phyloP scores from a whole-genome alignment of 1,140 invertebrate species.

The Macrobrachium rosenbergii region DNA sequence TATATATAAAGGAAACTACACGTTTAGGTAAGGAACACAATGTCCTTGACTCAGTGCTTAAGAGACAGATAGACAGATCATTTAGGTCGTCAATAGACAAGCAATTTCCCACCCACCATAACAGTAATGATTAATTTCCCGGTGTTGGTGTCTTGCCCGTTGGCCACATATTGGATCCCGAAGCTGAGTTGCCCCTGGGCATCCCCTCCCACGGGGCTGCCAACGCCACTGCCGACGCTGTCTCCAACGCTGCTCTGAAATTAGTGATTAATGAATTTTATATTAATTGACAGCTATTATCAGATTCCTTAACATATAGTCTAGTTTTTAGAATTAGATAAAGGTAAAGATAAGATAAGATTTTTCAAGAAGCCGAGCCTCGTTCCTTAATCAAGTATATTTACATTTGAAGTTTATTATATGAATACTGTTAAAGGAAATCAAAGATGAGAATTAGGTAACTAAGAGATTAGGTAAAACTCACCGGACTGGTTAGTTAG shows the following conservation, averaged over 20 bases:
- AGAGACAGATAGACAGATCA: conserved; percentile 3
- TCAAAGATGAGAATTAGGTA: too few species aligned
- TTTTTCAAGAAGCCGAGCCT: too few species aligned
- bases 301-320: too few species aligned
- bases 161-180: conserved; percentile 46
- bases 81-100: not conserved
- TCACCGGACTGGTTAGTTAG: too few species aligned
- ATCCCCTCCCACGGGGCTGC: conserved; percentile 46
- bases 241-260: conserved; percentile 58
- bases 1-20: not conserved
- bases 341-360: too few species aligned
- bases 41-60: not conserved
- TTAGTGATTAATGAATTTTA: too few species aligned
- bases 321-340: too few species aligned
- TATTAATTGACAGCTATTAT: too few species aligned
- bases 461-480: too few species aligned
- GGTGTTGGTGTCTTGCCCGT: conserved; percentile 20
- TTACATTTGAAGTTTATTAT: too few species aligned
- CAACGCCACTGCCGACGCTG: conserved; percentile 50
- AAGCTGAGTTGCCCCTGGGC: conserved; percentile 56
- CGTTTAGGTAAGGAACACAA: not conserved
- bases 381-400: too few species aligned
- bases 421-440: too few species aligned
- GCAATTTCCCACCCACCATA: conserved; percentile 2
- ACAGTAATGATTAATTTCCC: conserved; percentile 52